Evolutionary conservation across 1,140 invertebrate genomes (phyloP).

Genomic region (Ephestia elutella): DNA sequence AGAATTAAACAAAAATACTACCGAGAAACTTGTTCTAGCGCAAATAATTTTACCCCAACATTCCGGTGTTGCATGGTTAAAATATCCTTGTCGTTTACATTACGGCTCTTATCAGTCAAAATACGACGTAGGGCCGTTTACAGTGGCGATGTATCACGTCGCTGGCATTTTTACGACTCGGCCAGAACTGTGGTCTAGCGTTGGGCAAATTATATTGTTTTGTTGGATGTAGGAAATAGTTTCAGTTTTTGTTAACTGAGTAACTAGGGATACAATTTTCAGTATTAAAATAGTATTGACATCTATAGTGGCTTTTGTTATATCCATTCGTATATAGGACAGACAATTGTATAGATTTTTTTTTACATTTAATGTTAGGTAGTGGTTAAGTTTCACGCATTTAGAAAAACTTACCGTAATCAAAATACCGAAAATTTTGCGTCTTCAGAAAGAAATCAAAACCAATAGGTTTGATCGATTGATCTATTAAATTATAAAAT

Average conservation of each 20-base stretch:
- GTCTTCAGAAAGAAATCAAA: too few relatives aligned
- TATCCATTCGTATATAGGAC: too few relatives aligned
- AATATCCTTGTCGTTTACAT: constrained; percentile 2
- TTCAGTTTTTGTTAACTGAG: neutral
- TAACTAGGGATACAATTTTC: neutral
- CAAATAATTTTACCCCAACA: neutral
- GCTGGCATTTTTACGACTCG: constrained; percentile 4
- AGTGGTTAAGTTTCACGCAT: too few relatives aligned
- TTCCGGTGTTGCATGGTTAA: neutral
- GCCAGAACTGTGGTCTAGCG: neutral
- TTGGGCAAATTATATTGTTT: constrained; percentile 1
- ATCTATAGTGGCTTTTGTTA: too few relatives aligned
- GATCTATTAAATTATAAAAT: too few relatives aligned
- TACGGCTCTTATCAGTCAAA: constrained; percentile 3
- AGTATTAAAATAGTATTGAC: too few relatives aligned
- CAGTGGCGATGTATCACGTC: neutral
- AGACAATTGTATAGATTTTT: too few relatives aligned
- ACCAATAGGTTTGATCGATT: too few relatives aligned
- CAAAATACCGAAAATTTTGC: too few relatives aligned
- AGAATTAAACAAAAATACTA: constrained; percentile 22
- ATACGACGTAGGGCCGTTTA: neutral
- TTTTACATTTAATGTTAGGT: too few relatives aligned
- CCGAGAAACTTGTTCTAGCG: neutral
- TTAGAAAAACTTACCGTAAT: too few relatives aligned
- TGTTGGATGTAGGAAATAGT: neutral